Percentiles rank a stretch among this genome's conserved stretches.
Conservation (phyloP, 2,797 vertebrate genomes). For the Eutrigla gurnardus region DNA sequence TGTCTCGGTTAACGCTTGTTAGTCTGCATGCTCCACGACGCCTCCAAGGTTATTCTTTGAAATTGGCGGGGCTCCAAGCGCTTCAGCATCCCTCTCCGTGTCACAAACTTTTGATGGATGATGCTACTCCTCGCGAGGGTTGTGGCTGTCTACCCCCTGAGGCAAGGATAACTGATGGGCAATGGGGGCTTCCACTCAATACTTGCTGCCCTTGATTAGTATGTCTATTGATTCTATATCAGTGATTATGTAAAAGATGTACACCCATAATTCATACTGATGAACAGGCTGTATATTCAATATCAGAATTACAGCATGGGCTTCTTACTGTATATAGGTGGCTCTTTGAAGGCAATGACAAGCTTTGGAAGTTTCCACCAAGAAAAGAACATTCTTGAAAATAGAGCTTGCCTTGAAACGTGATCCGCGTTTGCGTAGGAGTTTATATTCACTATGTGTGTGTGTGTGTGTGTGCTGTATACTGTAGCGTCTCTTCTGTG, state of each 20-base stretch:
- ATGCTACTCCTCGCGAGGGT: constrained; percentile 58
- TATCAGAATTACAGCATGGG: constrained; percentile 28
- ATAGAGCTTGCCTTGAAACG: constrained; percentile 13
- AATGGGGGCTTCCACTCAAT: constrained; percentile 74
- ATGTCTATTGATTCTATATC: constrained; percentile 77
- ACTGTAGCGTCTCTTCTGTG: constrained; percentile 29
- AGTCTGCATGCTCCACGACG: constrained; percentile 4
- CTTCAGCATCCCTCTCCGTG: constrained; percentile 51
- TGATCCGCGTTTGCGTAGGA: constrained; percentile 8
- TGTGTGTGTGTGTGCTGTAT: not conserved
- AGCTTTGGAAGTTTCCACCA: constrained; percentile 15
- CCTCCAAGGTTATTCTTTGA: constrained; percentile 74
- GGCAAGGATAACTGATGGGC: constrained; percentile 76
- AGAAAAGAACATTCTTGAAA: constrained; percentile 24
- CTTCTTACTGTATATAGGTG: not conserved
- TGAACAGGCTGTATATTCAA: constrained; percentile 55
- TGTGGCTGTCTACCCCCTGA: constrained; percentile 70
- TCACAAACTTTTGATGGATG: constrained; percentile 82
- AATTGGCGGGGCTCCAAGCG: constrained; percentile 62
- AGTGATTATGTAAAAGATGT: constrained; percentile 80
- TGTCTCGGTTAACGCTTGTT: constrained; percentile 48
- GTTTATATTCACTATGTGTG: constrained; percentile 8
- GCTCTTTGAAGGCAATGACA: constrained; percentile 31
- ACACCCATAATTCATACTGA: constrained; percentile 75
- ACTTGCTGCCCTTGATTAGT: constrained; percentile 78